phyloP scores from a whole-genome alignment of 2,888 invertebrate species.

The Andricus quercusramuli region DNA sequence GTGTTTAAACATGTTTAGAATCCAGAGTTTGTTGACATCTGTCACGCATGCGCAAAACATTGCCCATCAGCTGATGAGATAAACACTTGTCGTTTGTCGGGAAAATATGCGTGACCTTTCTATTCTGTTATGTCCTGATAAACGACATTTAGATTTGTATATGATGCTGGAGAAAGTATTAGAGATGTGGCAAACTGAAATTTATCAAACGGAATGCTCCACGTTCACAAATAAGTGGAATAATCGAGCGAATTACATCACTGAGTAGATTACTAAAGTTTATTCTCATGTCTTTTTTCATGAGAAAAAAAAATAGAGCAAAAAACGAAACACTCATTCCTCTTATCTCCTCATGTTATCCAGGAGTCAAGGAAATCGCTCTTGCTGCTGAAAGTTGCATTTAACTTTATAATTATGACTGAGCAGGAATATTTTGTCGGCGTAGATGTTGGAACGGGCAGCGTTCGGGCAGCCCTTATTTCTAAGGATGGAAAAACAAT shows the following conservation, averaged over 20 bases:
- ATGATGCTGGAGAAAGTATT: neutral
- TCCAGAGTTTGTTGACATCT: too few relatives aligned
- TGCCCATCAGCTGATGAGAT: too few relatives aligned
- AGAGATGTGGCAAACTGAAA: neutral
- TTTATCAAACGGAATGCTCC: neutral
- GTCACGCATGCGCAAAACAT: too few relatives aligned
- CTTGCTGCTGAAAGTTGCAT: neutral
- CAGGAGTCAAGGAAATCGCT: neutral
- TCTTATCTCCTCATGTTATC: constrained; percentile 7
- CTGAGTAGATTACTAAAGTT: neutral
- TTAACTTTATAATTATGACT: constrained; percentile 56
- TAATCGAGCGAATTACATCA: neutral
- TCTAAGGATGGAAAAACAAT: constrained; percentile 84
- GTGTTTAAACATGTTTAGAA: too few relatives aligned
- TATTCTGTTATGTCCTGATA: neutral
- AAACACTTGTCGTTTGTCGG: too few relatives aligned
- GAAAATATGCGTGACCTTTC: constrained; percentile 11
- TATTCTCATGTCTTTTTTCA: neutral
- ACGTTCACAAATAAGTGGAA: neutral
- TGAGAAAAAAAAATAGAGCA: neutral
- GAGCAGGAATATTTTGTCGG: constrained; percentile 86
- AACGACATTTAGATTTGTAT: neutral
- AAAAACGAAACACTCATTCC: neutral
- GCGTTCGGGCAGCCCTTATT: constrained; percentile 92
- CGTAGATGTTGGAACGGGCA: constrained; percentile 96